Percentiles rank a stretch among this genome's conserved stretches.
phyloP scores from a whole-genome alignment of 2,797 vertebrate species.

The Telmatherina bonti region DNA sequence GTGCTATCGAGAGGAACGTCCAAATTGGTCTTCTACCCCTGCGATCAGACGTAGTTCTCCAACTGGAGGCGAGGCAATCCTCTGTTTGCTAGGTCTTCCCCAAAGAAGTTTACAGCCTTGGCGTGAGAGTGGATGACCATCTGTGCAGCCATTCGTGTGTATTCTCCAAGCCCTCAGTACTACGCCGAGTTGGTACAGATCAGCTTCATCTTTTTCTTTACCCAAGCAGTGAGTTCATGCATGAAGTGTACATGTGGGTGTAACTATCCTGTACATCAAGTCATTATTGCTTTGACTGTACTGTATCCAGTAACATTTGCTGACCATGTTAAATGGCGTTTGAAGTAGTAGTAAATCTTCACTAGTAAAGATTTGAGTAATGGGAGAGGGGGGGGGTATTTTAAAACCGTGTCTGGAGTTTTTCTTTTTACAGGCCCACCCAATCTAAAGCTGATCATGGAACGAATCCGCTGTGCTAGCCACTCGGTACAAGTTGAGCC shows the following conservation, averaged over 20 bases:
- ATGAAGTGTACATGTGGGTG: conserved; percentile 80
- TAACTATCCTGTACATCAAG: conserved; percentile 75
- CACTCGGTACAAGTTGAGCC: conserved; percentile 60
- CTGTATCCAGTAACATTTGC: conserved; percentile 12
- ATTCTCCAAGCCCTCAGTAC: conserved; percentile 57
- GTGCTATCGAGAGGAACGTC: conserved; percentile 76
- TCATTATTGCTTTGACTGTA: conserved; percentile 31
- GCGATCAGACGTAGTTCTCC: conserved; percentile 77
- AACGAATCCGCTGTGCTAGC: conserved; percentile 68
- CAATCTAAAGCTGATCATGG: conserved; percentile 68
- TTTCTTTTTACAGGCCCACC: conserved; percentile 83
- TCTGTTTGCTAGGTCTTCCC: conserved; percentile 78
- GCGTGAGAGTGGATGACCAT: conserved; percentile 75
- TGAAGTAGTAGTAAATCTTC: conserved; percentile 11
- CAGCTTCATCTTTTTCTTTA: conserved; percentile 74
- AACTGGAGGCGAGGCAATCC: conserved; percentile 67
- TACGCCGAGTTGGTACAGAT: conserved; percentile 65
- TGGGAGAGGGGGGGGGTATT: conserved; percentile 53
- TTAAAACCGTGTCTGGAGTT: conserved; percentile 81
- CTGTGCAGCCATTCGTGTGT: conserved; percentile 57
- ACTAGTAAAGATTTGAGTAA: conserved; percentile 12
- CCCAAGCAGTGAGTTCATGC: conserved; percentile 79
- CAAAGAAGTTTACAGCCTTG: conserved; percentile 68
- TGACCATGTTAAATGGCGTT: conserved; percentile 11
- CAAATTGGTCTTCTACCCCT: conserved; percentile 69